Percentiles rank a stretch among this genome's conserved stretches.
These are phyloP conservation scores for Microplitis manilae DNA, from an alignment of 2,888 invertebrate species.

Conservation along the genomic window DNA sequence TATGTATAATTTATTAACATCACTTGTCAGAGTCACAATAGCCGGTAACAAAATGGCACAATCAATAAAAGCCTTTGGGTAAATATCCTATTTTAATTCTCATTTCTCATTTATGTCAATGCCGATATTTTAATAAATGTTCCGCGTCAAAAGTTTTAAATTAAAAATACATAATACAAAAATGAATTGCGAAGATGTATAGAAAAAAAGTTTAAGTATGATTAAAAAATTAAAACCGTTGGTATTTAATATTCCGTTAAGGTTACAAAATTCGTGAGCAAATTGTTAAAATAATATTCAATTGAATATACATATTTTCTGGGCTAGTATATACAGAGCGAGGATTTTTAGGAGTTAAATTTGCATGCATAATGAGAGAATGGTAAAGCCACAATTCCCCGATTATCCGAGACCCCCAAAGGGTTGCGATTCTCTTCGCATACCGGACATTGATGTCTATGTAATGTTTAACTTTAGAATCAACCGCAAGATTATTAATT, in stretches of 20 bases:
- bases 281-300: conserved; percentile 13
- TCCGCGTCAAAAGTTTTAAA: too few relatives aligned
- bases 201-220: neutral
- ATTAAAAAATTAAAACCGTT: neutral
- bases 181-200: neutral
- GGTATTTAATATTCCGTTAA: neutral
- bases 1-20: neutral
- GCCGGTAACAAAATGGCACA: neutral
- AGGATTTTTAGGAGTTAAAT: conserved; percentile 27
- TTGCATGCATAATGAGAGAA: conserved; percentile 25
- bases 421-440: conserved; percentile 8
- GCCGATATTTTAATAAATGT: neutral
- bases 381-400: conserved; percentile 14
- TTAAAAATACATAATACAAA: neutral
- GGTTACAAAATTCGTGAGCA: conserved; percentile 1
- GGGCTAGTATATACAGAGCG: conserved; percentile 1
- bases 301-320: conserved; percentile 29
- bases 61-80: conserved; percentile 3
- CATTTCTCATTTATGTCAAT: neutral
- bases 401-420: neutral
- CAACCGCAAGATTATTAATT: conserved; percentile 8
- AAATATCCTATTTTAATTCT: conserved; percentile 2
- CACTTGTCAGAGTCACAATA: neutral
- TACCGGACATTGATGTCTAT: conserved; percentile 10
- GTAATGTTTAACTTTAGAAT: neutral